A percentile compares a stretch with the other conserved stretches of the same genome.
Conservation (phyloP, 2,888 invertebrate genomes). For the Myopa tessellatipennis region DNA sequence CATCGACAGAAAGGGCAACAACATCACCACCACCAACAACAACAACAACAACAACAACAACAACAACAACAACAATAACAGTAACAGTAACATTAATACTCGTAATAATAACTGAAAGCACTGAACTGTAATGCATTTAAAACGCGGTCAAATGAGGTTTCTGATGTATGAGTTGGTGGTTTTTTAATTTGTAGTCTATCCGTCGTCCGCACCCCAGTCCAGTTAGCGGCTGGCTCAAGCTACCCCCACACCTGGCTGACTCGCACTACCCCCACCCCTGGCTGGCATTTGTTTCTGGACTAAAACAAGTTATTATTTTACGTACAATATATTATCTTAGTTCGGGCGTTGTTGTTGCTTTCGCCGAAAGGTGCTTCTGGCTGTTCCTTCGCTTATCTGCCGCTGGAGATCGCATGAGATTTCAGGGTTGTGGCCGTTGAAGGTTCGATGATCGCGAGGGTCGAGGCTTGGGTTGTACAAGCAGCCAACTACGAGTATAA, state of each 20-base stretch:
- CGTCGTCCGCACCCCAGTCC: neutral
- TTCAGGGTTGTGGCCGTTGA: neutral
- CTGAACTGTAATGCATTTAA: neutral
- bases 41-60: neutral
- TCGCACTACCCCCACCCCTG: neutral
- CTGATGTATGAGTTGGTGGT: neutral
- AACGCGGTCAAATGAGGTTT: constrained; percentile 2
- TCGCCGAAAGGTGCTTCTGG: neutral
- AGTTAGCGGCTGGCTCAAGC: neutral
- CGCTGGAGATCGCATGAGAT: neutral
- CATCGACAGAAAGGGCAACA: constrained; percentile 15
- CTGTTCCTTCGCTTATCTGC: neutral
- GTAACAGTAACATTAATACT: constrained; percentile 8
- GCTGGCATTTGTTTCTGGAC: neutral
- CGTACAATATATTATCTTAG: neutral
- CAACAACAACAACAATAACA: constrained; percentile 19
- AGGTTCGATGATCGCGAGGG: neutral
- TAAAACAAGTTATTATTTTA: neutral
- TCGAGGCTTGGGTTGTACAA: neutral
- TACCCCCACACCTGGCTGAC: neutral
- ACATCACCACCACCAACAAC: neutral
- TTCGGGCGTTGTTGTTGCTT: neutral
- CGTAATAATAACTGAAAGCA: neutral
- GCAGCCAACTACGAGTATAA: no score
- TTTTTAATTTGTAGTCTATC: neutral